Conservation (phyloP, 1,140 invertebrate species). For the Heliconius nattereri region DNA sequence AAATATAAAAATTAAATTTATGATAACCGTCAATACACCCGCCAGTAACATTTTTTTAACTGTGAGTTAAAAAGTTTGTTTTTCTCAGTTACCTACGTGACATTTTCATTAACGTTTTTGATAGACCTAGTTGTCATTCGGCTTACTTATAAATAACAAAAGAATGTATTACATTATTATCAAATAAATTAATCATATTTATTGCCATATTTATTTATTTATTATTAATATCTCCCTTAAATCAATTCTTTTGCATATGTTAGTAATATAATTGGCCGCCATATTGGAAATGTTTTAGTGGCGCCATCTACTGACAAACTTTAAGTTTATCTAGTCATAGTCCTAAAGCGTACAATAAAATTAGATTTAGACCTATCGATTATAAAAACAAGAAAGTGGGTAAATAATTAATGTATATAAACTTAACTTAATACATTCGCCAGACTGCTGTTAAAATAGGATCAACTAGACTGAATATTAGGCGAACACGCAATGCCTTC, state of each 20-base stretch:
- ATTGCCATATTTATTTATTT: background rate
- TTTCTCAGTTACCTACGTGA: background rate
- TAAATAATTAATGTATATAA: background rate
- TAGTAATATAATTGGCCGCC: slow-evolving; percentile 38
- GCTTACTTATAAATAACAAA: background rate
- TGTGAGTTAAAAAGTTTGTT: background rate
- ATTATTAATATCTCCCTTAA: background rate
- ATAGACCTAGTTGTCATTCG: no score
- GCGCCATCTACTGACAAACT: slow-evolving; percentile 31
- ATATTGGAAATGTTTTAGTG: slow-evolving; percentile 48
- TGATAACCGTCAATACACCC: no score
- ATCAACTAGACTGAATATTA: background rate
- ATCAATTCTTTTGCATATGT: slow-evolving; percentile 1
- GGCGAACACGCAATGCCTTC: background rate
- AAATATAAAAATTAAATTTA: no score
- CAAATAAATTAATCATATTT: background rate
- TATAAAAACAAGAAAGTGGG: background rate
- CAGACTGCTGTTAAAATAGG: background rate
- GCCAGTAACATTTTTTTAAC: no score
- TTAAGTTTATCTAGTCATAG: background rate
- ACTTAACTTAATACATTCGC: slow-evolving; percentile 1
- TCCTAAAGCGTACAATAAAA: background rate
- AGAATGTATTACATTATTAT: background rate
- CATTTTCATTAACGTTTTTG: background rate
- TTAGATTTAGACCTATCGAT: background rate